Evolutionary conservation across 2,797 vertebrate species (phyloP).

Genomic region (Dendrocincla fuliginosa): DNA sequence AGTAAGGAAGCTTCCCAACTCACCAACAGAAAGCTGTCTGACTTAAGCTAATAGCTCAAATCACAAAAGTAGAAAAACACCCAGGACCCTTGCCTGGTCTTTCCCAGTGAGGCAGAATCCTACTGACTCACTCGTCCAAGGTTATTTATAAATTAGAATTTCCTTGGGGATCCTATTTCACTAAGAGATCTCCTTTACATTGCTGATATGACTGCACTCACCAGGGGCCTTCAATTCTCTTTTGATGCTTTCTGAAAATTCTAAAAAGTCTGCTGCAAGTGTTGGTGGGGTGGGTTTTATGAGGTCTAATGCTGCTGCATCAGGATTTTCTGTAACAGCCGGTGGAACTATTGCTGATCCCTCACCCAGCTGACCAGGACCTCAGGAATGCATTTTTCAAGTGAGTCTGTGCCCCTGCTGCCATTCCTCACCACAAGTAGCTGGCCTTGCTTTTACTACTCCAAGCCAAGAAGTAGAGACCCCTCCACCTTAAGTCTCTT

Average conservation of each 20-base stretch:
- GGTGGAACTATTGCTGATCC: background rate
- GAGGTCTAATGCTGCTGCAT: background rate
- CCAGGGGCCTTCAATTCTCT: background rate
- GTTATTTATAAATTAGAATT: background rate
- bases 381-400: background rate
- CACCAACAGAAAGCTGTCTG: background rate
- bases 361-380: background rate
- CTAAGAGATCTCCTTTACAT: background rate
- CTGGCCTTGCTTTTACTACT: background rate
- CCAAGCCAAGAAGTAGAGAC: background rate
- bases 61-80: background rate
- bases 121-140: background rate
- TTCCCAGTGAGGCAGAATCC: background rate
- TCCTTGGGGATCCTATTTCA: background rate
- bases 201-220: background rate
- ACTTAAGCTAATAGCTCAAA: background rate
- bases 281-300: background rate
- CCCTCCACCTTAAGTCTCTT: background rate
- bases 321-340: background rate
- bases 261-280: background rate
- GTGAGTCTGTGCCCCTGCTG: background rate
- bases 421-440: background rate
- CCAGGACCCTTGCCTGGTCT: background rate
- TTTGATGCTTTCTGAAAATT: background rate
- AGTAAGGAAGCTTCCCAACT: background rate